A percentile compares a stretch with the other conserved stretches of the same genome.
phyloP scores from a whole-genome alignment of 1,140 invertebrate species.

The Drosophila sechellia region DNA sequence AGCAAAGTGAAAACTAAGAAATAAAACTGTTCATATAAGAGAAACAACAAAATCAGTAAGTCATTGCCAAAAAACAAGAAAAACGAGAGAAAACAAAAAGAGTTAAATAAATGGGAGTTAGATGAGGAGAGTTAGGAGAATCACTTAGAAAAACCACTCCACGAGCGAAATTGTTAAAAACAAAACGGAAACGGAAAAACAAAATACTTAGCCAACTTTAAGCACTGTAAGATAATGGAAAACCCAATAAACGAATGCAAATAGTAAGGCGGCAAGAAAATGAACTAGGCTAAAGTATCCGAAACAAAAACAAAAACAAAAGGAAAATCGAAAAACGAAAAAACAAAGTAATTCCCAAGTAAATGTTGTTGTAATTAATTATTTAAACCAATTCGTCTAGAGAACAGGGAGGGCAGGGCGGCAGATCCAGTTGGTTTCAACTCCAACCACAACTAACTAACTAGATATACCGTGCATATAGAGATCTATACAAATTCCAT shows the following conservation, averaged over 20 bases:
- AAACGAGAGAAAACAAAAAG: background rate
- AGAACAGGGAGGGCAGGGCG: slow-evolving; percentile 8
- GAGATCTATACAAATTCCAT: slow-evolving; percentile 1
- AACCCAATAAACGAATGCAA: slow-evolving; percentile 28
- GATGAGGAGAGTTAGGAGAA: slow-evolving; percentile 12
- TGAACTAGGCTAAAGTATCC: slow-evolving; percentile 48
- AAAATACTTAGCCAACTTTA: slow-evolving; percentile 56
- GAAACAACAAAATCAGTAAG: slow-evolving; percentile 75
- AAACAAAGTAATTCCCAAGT: slow-evolving; percentile 42
- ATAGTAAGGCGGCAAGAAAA: slow-evolving; percentile 4
- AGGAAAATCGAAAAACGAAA: background rate
- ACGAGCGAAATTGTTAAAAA: slow-evolving; percentile 42
- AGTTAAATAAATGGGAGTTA: background rate
- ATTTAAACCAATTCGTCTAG: slow-evolving; percentile 45
- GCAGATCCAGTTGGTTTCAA: slow-evolving; percentile 36
- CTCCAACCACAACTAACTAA: slow-evolving; percentile 45
- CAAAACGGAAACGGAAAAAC: slow-evolving; percentile 32
- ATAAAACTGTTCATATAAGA: slow-evolving; percentile 7
- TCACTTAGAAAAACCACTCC: slow-evolving; percentile 30
- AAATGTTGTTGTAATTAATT: slow-evolving; percentile 78
- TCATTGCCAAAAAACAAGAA: slow-evolving; percentile 65
- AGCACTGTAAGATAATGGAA: slow-evolving; percentile 64
- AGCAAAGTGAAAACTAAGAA: slow-evolving; percentile 14
- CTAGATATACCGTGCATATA: slow-evolving; percentile 24
- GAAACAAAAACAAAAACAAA: background rate